phyloP scores from a whole-genome alignment of 2,113 vertebrate species.

The Psilopogon haemacephalus region DNA sequence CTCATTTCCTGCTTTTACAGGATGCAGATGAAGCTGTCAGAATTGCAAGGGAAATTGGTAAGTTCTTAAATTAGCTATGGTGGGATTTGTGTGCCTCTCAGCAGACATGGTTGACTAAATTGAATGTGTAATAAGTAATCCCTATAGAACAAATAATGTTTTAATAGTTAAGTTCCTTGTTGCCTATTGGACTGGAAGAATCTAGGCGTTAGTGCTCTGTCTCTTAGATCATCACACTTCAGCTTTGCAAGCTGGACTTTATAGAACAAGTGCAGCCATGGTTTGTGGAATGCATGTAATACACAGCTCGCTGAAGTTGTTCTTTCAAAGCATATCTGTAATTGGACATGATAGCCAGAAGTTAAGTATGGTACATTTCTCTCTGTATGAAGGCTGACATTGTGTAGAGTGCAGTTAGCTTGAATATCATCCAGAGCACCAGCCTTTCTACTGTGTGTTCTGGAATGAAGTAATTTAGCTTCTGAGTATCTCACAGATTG shows the following conservation, averaged over 20 bases:
- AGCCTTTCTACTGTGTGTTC: neutral
- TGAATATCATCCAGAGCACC: neutral
- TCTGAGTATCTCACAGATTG: neutral
- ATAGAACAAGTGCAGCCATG: slow-evolving; percentile 31
- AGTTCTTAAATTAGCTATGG: slow-evolving; percentile 83
- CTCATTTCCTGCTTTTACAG: slow-evolving; percentile 86
- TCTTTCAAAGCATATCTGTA: neutral
- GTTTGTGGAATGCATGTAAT: slow-evolving; percentile 9
- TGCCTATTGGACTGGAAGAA: slow-evolving; percentile 59
- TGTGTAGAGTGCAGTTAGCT: neutral
- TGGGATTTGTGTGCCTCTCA: slow-evolving; percentile 77
- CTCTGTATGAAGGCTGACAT: neutral
- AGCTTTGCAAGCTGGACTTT: slow-evolving; percentile 42
- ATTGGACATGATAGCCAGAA: neutral
- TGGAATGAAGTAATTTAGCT: slow-evolving; percentile 12
- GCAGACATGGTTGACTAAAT: slow-evolving; percentile 77
- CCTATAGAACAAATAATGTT: slow-evolving; percentile 74
- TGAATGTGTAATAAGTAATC: slow-evolving; percentile 77
- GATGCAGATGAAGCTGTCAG: slow-evolving; percentile 93
- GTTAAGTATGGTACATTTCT: neutral
- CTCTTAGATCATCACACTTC: slow-evolving; percentile 49
- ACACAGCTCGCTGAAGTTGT: neutral
- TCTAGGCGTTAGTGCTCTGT: slow-evolving; percentile 11
- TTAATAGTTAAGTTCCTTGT: slow-evolving; percentile 72
- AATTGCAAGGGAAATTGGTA: slow-evolving; percentile 95